Evolutionary conservation across 2,113 vertebrate genomes (phyloP).

Genomic region (Istiophorus platypterus): DNA sequence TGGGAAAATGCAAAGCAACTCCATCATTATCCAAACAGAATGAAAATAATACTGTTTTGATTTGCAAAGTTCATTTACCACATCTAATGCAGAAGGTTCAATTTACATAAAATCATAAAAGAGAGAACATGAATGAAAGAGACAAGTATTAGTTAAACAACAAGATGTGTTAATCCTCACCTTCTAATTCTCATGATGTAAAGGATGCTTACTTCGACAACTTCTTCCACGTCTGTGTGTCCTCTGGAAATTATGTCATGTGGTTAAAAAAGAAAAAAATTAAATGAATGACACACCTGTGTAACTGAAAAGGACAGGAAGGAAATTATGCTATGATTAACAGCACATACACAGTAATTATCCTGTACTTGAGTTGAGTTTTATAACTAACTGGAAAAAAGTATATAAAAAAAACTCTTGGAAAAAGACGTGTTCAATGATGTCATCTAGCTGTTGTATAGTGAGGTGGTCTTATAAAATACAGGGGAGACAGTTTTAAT

Average conservation of each 20-base stretch:
- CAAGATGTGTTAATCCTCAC: too few relatives aligned
- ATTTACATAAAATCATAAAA: constrained; percentile 7
- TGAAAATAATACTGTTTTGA: constrained; percentile 37
- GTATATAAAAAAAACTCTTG: neutral
- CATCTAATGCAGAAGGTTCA: neutral
- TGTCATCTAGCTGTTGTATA: neutral
- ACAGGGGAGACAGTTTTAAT: constrained; percentile 7
- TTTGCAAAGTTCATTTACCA: constrained; percentile 48
- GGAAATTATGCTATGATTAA: neutral
- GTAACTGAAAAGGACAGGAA: constrained; percentile 3
- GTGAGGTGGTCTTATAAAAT: constrained; percentile 19
- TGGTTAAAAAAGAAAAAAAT: constrained; percentile 3
- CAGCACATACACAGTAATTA: neutral
- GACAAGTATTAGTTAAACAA: too few relatives aligned
- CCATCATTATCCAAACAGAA: neutral
- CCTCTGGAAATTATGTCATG: neutral
- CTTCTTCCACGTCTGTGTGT: neutral
- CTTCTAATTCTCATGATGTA: neutral
- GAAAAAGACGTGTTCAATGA: constrained; percentile 8
- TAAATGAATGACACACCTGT: neutral
- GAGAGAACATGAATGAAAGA: neutral
- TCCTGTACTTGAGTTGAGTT: neutral
- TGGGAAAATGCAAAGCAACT: constrained; percentile 47
- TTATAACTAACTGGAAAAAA: constrained; percentile 12
- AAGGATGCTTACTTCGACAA: neutral